phyloP scores from a whole-genome alignment of 2,797 vertebrate genomes.

The Gadopsis marmoratus region DNA sequence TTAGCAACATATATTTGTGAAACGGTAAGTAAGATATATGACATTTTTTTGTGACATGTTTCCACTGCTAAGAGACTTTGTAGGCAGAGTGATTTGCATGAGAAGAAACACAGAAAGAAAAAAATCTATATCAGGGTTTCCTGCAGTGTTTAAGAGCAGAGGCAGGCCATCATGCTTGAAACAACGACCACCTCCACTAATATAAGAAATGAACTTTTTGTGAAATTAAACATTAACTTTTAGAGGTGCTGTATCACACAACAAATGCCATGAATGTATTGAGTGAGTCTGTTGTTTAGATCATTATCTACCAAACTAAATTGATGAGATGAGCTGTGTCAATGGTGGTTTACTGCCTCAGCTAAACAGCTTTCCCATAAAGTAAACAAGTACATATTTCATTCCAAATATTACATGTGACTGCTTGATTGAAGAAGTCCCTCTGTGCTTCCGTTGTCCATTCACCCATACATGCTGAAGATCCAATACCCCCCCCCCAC shows the following conservation, averaged over 20 bases:
- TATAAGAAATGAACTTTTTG: neutral
- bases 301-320: neutral
- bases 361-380: neutral
- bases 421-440: conserved; percentile 28
- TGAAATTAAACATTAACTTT: neutral
- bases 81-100: neutral
- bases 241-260: neutral
- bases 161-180: neutral
- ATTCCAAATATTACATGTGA: neutral
- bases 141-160: neutral
- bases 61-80: neutral
- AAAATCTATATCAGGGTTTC: neutral
- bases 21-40: neutral
- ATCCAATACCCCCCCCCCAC: conserved; percentile 30
- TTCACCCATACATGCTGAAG: conserved; percentile 26
- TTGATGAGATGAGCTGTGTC: neutral
- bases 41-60: neutral
- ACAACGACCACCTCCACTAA: neutral
- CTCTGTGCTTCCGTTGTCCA: conserved; percentile 28
- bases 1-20: neutral
- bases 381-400: conserved; percentile 9
- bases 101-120: neutral
- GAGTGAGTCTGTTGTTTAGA: neutral
- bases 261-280: neutral
- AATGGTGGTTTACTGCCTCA: neutral